Conservation (phyloP, 2,113 vertebrate genomes). For the Ptilorrhoa leucosticta region DNA sequence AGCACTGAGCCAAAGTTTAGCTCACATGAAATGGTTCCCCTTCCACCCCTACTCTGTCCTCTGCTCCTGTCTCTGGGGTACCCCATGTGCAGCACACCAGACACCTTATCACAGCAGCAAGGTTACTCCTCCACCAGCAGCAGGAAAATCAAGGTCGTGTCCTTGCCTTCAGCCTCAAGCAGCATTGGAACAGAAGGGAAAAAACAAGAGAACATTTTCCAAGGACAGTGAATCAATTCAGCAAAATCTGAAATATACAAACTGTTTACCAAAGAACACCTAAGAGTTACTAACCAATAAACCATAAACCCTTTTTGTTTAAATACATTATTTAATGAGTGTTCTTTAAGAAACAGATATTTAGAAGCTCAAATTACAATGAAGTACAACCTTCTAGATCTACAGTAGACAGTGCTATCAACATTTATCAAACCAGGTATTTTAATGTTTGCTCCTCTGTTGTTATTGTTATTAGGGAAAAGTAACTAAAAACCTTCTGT, state of each 20-base stretch:
- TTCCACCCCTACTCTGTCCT: not conserved
- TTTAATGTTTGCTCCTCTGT: not conserved
- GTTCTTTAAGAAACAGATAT: conserved; percentile 21
- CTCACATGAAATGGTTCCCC: fast-evolving
- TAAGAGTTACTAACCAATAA: not conserved
- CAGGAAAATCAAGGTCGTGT: not conserved
- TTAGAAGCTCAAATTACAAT: conserved; percentile 12
- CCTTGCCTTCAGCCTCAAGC: not conserved
- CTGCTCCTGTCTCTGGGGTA: not conserved
- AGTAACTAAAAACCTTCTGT: not conserved
- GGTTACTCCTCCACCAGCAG: not conserved
- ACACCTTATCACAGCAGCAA: not conserved
- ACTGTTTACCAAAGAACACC: not conserved
- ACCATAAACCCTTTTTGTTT: not conserved
- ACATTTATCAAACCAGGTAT: not conserved
- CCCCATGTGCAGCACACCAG: not conserved
- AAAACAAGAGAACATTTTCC: not conserved
- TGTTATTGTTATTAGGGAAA: not conserved
- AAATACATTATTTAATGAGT: conserved; percentile 32
- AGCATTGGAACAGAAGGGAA: not conserved
- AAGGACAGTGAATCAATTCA: not conserved
- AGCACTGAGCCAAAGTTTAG: not conserved
- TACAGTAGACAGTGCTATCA: not conserved
- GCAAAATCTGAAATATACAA: not conserved
- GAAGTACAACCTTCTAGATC: conserved; percentile 1